These are phyloP conservation scores for Heliconius melpomene DNA, from an alignment of 1,140 invertebrate species.

Conservation along the genomic window DNA sequence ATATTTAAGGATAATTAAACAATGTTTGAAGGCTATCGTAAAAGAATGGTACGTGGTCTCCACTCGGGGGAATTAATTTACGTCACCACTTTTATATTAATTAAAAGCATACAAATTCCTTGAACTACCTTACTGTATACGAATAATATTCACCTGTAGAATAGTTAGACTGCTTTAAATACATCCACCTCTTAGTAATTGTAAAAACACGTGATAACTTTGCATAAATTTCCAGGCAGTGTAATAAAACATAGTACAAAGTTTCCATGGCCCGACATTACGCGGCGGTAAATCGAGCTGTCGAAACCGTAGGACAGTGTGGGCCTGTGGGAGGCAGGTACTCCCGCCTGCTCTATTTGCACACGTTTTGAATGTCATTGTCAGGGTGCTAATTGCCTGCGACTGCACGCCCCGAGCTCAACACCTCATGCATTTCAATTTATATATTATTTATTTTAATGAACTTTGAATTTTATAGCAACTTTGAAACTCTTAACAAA, in stretches of 20 bases:
- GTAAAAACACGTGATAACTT: slow-evolving; percentile 10
- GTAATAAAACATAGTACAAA: slow-evolving; percentile 31
- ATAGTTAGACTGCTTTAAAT: slow-evolving; percentile 12
- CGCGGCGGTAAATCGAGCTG: slow-evolving; percentile 41
- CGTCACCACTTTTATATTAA: not conserved
- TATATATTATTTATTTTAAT: slow-evolving; percentile 35
- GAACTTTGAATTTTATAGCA: not conserved
- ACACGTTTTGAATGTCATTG: slow-evolving; percentile 77
- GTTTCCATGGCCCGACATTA: slow-evolving; percentile 35
- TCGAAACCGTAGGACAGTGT: slow-evolving; percentile 39
- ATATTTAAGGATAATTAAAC: too few relatives aligned
- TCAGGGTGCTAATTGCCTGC: slow-evolving; percentile 66
- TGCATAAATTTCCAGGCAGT: slow-evolving; percentile 10
- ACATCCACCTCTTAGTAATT: not conserved
- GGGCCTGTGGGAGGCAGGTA: slow-evolving; percentile 34
- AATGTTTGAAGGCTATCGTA: too few relatives aligned
- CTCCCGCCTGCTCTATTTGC: slow-evolving; percentile 60
- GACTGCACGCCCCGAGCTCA: slow-evolving; percentile 44
- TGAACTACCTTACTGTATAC: not conserved
- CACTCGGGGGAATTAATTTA: too few relatives aligned
- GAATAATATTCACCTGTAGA: not conserved
- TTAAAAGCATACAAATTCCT: not conserved
- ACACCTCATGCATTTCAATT: slow-evolving; percentile 43
- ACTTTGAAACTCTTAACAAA: not conserved
- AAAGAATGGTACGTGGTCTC: too few relatives aligned